Base-by-base conservation (phyloP, 1,140 invertebrate genomes). In the Cotesia chilonis region DNA sequence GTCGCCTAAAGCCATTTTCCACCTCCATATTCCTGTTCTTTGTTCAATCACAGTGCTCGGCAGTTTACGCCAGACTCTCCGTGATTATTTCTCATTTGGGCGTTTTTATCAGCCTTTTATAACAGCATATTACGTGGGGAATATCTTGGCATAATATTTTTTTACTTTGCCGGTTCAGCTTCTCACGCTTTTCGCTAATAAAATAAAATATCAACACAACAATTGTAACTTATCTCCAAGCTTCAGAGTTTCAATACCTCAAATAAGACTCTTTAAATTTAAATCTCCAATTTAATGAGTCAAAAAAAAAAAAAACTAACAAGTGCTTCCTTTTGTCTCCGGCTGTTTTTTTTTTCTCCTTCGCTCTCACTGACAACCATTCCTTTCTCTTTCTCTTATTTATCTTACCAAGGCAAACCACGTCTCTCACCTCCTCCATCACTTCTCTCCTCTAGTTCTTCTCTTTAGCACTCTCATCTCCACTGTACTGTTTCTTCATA, bases 41-140 rank as follows among this genome's bases (percentile, higher is more conserved):
- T 68, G 66, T 68, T 68, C 66, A 55, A 68, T 55, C 66, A 55
- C 41, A 17, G 41, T 28, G 41, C 64, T 7, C 41, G 52, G 37
- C 73, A 68, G 64, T 71, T 54, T 65, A 55, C 51, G 47, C 36
- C 61, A 60, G 61, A 20, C 73, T 75, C 68, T 68, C 67, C 73
- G 78, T 77, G 77, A 80, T 81, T 79, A 80, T 78, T 82, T 75
- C 78, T 80, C 79, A 78, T 80, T 81, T 78, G 75, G 59, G 69
- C 75, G 74, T 80, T 80, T 78, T 78, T 81, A 78, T 76, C 79
- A 73, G 74, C 72, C 4, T 75, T 74, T 75, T 79, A 77, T 76
- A 75, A 68, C 67, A 41, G 54, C 63, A 68, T 38, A 72, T 74
- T 74, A 74, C 71, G 74, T 51, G 41, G 67, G 75, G 69, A 74